phyloP scores from a whole-genome alignment of 2,797 vertebrate genomes.

The Carapus acus region DNA sequence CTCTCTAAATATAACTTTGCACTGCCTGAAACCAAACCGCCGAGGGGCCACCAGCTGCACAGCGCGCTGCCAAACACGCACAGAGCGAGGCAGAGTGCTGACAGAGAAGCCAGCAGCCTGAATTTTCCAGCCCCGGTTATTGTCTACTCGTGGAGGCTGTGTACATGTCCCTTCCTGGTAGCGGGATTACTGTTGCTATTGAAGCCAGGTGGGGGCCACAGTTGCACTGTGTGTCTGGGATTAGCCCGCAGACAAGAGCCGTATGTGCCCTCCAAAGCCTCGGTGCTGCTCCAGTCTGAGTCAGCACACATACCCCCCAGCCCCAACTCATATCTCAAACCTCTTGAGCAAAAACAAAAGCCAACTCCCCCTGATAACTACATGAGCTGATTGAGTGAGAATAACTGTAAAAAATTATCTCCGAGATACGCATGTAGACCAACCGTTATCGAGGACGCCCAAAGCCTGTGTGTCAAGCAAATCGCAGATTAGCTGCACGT shows the following conservation, averaged over 20 bases:
- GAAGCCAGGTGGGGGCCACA: constrained; percentile 51
- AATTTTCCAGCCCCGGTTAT: constrained; percentile 61
- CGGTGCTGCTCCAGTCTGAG: constrained; percentile 49
- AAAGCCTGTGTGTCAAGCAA: not conserved
- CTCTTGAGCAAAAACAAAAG: constrained; percentile 29
- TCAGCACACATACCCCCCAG: constrained; percentile 55
- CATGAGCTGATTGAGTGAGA: constrained; percentile 3
- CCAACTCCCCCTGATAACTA: constrained; percentile 8
- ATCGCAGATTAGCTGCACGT: constrained; percentile 22
- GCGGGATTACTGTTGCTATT: constrained; percentile 70
- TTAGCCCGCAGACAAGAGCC: constrained; percentile 64
- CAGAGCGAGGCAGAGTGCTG: constrained; percentile 63
- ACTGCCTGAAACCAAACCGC: constrained; percentile 42
- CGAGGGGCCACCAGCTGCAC: constrained; percentile 45
- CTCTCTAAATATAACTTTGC: constrained; percentile 53
- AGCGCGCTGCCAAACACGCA: constrained; percentile 29
- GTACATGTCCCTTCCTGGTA: constrained; percentile 62
- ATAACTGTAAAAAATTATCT: not conserved
- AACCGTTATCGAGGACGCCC: too few relatives aligned
- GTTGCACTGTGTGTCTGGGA: constrained; percentile 61
- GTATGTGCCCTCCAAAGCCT: constrained; percentile 52
- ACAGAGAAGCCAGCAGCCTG: constrained; percentile 56
- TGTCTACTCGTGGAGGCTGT: constrained; percentile 58
- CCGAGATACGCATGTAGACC: too few relatives aligned
- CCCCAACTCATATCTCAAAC: constrained; percentile 31